These are phyloP conservation scores for Phortica variegata DNA, from an alignment of 1,140 invertebrate genomes.

Conservation along the genomic window DNA sequence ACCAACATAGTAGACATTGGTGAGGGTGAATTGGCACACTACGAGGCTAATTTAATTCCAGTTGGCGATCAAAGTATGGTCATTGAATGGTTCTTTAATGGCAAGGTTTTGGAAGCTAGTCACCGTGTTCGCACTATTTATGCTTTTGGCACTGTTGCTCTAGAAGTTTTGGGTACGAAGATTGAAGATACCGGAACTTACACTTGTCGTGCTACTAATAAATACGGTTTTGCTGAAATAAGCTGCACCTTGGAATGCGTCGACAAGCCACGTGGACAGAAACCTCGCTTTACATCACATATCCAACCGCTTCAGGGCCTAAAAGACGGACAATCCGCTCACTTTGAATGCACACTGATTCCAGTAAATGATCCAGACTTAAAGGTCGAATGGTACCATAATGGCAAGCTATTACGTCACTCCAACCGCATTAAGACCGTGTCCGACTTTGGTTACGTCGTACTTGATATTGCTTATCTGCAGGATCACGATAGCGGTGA, in stretches of 20 bases:
- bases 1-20: constrained; percentile 77
- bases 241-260: constrained; percentile 80
- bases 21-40: constrained; percentile 90
- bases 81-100: constrained; percentile 98
- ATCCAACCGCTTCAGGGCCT: constrained; percentile 82
- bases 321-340: constrained; percentile 87
- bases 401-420: constrained; percentile 82
- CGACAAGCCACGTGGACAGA: constrained; percentile 80
- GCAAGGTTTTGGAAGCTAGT: constrained; percentile 82
- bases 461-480: constrained; percentile 92
- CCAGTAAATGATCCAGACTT: constrained; percentile 92
- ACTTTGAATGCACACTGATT: constrained; percentile 89
- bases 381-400: constrained; percentile 95
- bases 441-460: constrained; percentile 94
- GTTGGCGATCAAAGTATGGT: constrained; percentile 94
- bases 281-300: constrained; percentile 85
- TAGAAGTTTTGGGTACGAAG: constrained; percentile 88
- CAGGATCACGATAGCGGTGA: constrained; percentile 92
- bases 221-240: constrained; percentile 84
- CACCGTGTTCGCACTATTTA: constrained; percentile 88
- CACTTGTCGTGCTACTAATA: constrained; percentile 84
- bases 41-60: constrained; percentile 90
- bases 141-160: constrained; percentile 92
- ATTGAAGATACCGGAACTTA: constrained; percentile 86
- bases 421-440: constrained; percentile 91